Evolutionary conservation across 2,113 vertebrate species (phyloP).

Genomic region (Neopipo cinnamomea): DNA sequence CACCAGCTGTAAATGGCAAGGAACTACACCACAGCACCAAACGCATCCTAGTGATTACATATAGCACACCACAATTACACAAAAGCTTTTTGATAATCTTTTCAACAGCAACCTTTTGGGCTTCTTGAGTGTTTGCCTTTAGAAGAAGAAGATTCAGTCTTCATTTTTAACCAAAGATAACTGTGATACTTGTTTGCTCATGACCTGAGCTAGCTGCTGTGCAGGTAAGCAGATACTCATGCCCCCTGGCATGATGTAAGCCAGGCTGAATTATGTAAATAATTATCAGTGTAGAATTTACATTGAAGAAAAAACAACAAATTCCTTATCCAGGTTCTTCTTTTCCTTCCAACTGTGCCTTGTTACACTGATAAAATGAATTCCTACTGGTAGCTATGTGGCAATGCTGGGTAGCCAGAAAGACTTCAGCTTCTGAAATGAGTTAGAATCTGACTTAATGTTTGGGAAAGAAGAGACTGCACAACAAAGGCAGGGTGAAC

Average conservation of each 20-base stretch:
- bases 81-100: background rate
- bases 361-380: background rate
- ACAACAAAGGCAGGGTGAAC: background rate
- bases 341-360: background rate
- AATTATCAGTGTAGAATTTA: background rate
- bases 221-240: background rate
- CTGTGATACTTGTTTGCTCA: background rate
- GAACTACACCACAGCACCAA: background rate
- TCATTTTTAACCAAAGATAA: background rate
- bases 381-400: background rate
- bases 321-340: background rate
- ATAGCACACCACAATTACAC: background rate
- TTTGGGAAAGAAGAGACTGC: background rate
- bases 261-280: background rate
- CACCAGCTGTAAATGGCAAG: background rate
- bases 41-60: background rate
- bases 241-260: background rate
- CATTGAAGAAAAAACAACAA: background rate
- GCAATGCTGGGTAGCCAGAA: background rate
- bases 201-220: background rate
- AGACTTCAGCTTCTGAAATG: background rate
- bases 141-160: background rate
- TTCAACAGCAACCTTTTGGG: background rate
- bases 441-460: background rate
- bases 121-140: background rate